Percentiles rank a stretch among this genome's conserved stretches.
phyloP scores from a whole-genome alignment of 2,888 invertebrate species.

The Synanthedon formicaeformis region DNA sequence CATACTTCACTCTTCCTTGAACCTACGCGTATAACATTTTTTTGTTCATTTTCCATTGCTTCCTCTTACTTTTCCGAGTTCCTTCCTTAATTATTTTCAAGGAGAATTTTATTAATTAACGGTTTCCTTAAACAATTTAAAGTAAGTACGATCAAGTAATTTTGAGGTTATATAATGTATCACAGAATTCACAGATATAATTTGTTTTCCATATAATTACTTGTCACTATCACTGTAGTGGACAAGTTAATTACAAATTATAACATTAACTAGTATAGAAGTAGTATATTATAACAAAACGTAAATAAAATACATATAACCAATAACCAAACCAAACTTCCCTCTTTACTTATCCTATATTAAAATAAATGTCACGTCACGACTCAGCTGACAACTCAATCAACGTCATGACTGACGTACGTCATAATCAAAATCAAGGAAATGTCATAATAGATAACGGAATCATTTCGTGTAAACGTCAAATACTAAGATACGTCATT shows the following conservation, averaged over 20 bases:
- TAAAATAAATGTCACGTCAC: too few species aligned
- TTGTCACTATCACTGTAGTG: constrained; percentile 67
- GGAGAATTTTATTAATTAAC: too few species aligned
- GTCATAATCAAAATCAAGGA: too few species aligned
- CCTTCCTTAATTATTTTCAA: not conserved
- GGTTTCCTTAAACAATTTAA: not conserved
- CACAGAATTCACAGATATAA: not conserved
- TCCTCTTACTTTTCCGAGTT: constrained; percentile 7
- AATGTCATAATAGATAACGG: too few species aligned
- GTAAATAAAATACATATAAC: not conserved
- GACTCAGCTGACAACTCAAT: too few species aligned
- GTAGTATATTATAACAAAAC: not conserved
- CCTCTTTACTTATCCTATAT: too few species aligned
- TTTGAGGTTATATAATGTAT: constrained; percentile 25
- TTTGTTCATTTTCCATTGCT: constrained; percentile 49
- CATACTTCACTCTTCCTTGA: constrained; percentile 87
- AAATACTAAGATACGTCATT: too few species aligned
- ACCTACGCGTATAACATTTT: constrained; percentile 78
- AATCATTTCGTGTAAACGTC: too few species aligned
- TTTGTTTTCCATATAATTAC: constrained; percentile 10
- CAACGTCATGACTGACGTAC: too few species aligned
- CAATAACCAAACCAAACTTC: too few species aligned
- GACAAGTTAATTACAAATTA: constrained; percentile 28
- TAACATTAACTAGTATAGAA: not conserved
- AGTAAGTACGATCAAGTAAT: not conserved